These are phyloP conservation scores for Loriculus beryllinus DNA, from an alignment of 2,797 vertebrate genomes.

Conservation along the genomic window DNA sequence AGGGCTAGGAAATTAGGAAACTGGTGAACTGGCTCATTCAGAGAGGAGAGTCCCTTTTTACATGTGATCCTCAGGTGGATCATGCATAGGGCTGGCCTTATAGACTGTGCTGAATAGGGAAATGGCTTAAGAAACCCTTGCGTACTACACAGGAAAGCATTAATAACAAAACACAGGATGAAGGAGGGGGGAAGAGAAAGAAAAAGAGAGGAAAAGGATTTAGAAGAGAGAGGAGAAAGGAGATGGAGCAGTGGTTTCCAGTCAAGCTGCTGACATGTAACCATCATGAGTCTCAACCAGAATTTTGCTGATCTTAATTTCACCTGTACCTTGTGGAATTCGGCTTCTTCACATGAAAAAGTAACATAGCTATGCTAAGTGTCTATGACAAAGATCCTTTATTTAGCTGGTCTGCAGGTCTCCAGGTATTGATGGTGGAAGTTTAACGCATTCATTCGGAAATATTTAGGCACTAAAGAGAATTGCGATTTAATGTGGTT, in stretches of 20 bases:
- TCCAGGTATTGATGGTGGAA: not conserved
- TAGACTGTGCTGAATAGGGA: not conserved
- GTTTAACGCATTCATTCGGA: not conserved
- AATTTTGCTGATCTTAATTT: not conserved
- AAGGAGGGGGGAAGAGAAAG: accelerated
- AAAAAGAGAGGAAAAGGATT: accelerated
- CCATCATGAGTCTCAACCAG: not conserved
- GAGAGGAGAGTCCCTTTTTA: not conserved
- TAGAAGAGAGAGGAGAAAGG: not conserved
- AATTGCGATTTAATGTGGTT: not conserved
- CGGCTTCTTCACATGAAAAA: not conserved
- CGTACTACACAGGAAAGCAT: not conserved
- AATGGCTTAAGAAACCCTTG: not conserved
- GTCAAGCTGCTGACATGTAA: not conserved
- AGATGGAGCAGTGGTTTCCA: not conserved
- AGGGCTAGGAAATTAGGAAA: not conserved
- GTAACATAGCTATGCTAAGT: not conserved
- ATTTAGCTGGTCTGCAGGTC: not conserved
- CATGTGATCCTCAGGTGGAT: not conserved
- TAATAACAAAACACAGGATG: not conserved
- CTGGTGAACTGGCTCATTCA: not conserved
- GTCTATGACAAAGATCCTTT: not conserved
- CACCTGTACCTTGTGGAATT: not conserved
- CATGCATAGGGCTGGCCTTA: not conserved
- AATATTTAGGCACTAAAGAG: not conserved